These are phyloP conservation scores for Vireo altiloquus DNA, from an alignment of 2,113 vertebrate genomes.

Conservation along the genomic window DNA sequence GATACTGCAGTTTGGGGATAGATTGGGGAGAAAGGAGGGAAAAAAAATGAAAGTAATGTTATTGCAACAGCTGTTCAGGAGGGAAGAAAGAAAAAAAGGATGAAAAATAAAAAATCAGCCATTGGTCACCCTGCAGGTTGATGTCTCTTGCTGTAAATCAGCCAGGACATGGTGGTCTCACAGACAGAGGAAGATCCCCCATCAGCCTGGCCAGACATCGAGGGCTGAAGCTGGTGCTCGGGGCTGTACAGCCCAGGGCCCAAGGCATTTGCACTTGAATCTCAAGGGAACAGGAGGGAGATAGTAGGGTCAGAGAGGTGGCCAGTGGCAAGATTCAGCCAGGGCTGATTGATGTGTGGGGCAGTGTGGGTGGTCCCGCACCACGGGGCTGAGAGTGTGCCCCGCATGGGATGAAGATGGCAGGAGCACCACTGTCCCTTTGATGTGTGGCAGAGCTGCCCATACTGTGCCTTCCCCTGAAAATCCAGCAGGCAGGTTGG, in stretches of 20 bases:
- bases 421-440: background rate
- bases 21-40: background rate
- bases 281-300: background rate
- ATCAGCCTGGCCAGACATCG: rapidly evolving
- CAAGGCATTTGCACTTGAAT: constrained; percentile 32
- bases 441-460: background rate
- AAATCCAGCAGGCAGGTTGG: background rate
- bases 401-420: background rate
- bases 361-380: background rate
- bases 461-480: background rate
- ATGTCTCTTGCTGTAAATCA: constrained; percentile 34
- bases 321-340: background rate
- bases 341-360: background rate
- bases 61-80: background rate
- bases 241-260: background rate
- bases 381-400: background rate
- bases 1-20: background rate
- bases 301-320: background rate
- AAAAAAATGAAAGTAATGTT: background rate
- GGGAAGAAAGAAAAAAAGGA: background rate
- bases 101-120: background rate
- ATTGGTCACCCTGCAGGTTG: background rate
- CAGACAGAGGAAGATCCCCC: background rate
- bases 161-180: rapidly evolving
- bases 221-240: background rate